Evolutionary conservation across 2,888 invertebrate genomes (phyloP).

Genomic region (Sminthurinus aureus): DNA sequence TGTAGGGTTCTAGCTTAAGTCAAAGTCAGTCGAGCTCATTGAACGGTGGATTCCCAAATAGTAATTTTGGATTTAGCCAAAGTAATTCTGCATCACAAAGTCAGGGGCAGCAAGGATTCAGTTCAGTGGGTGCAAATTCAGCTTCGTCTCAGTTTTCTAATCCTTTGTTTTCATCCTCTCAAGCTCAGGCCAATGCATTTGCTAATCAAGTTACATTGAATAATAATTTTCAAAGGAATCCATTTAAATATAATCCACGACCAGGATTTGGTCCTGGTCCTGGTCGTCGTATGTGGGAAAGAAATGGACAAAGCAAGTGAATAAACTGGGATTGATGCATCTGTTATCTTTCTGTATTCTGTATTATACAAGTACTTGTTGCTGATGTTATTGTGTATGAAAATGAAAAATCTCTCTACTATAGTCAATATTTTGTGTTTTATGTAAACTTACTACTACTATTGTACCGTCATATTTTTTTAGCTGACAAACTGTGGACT

Average conservation of each 20-base stretch:
- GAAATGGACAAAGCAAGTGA: too few relatives aligned
- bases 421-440: too few relatives aligned
- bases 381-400: too few relatives aligned
- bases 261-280: background rate
- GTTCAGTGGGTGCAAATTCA: slow-evolving; percentile 36
- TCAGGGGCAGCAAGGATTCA: slow-evolving; percentile 32
- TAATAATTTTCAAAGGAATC: slow-evolving; percentile 5
- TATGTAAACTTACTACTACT: too few relatives aligned
- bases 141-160: slow-evolving; percentile 36
- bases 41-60: slow-evolving; percentile 32
- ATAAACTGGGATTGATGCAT: too few relatives aligned
- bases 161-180: slow-evolving; percentile 37
- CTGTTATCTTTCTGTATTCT: too few relatives aligned
- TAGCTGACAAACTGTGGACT: too few relatives aligned
- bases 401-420: too few relatives aligned
- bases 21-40: slow-evolving; percentile 42
- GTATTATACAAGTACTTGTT: too few relatives aligned
- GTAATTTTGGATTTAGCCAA: slow-evolving; percentile 43
- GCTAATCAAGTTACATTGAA: slow-evolving; percentile 39
- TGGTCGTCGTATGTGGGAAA: too few relatives aligned
- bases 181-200: slow-evolving; percentile 46
- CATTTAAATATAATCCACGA: background rate
- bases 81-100: slow-evolving; percentile 31
- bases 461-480: too few relatives aligned
- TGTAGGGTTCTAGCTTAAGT: slow-evolving; percentile 38